Evolutionary conservation across 2,113 vertebrate species (phyloP).

Genomic region (Leucosticte australis): DNA sequence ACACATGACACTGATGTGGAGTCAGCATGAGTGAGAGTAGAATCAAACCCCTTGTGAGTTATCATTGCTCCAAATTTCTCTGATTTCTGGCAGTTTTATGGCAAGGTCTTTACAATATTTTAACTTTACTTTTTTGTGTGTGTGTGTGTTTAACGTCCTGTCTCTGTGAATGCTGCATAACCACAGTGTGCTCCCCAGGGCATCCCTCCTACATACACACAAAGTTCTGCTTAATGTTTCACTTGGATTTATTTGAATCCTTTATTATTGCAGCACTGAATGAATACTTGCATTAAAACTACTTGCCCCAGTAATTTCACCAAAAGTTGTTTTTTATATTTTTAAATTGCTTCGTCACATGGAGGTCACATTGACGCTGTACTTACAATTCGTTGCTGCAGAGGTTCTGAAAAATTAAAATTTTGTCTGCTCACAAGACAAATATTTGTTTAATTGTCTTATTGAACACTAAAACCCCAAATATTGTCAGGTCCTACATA

Average conservation of each 20-base stretch:
- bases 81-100: slow-evolving; percentile 27
- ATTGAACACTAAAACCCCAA: background rate
- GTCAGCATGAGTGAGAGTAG: background rate
- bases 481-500: background rate
- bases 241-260: slow-evolving; percentile 36
- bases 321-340: background rate
- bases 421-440: background rate
- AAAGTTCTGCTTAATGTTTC: slow-evolving; percentile 40
- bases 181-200: slow-evolving; percentile 12
- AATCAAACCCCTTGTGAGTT: slow-evolving; percentile 14
- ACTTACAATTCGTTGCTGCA: background rate
- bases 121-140: background rate
- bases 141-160: slow-evolving; percentile 11
- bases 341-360: background rate
- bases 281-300: slow-evolving; percentile 13
- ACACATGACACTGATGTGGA: background rate
- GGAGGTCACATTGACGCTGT: background rate
- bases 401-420: background rate
- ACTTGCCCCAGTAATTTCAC: slow-evolving; percentile 1
- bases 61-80: background rate
- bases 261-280: slow-evolving; percentile 11
- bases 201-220: background rate
- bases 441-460: background rate
- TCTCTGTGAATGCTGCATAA: slow-evolving; percentile 1
- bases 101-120: slow-evolving; percentile 1